These are phyloP conservation scores for Cryptoprocta ferox DNA, from an alignment of 2,797 vertebrate species.

Conservation along the genomic window DNA sequence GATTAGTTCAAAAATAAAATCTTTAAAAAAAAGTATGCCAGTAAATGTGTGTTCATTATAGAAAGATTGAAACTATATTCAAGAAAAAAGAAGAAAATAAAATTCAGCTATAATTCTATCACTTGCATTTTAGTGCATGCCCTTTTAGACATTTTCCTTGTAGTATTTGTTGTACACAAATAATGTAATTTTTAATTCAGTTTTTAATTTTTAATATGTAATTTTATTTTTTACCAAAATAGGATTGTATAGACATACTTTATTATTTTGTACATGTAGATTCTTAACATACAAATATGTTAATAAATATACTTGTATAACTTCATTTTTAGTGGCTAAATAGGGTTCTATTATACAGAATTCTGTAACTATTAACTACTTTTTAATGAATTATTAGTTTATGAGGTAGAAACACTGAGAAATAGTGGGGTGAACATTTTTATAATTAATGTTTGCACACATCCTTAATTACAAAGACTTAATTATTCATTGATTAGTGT, in stretches of 20 bases:
- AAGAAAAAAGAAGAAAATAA: constrained; percentile 30
- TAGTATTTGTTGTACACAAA: neutral
- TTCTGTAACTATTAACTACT: neutral
- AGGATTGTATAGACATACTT: neutral
- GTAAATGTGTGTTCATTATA: neutral
- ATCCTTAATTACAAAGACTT: neutral
- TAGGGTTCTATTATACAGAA: neutral
- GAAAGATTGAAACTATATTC: constrained; percentile 41
- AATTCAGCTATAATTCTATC: constrained; percentile 23
- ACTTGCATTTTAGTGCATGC: neutral
- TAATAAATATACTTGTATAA: neutral
- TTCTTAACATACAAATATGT: neutral
- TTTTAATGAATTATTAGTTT: neutral
- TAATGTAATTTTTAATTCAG: neutral
- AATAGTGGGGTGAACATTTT: neutral
- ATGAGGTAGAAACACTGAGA: neutral
- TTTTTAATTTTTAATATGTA: neutral
- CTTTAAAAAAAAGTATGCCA: neutral
- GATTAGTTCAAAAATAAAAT: neutral
- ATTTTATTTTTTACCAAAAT: neutral
- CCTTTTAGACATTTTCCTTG: constrained; percentile 41
- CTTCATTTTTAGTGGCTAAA: constrained; percentile 18
- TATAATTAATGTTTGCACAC: neutral
- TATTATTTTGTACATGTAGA: neutral
- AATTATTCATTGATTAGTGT: neutral